Evolutionary conservation across 2,797 vertebrate species (phyloP).

Genomic region (Catamblyrhynchus diadema): DNA sequence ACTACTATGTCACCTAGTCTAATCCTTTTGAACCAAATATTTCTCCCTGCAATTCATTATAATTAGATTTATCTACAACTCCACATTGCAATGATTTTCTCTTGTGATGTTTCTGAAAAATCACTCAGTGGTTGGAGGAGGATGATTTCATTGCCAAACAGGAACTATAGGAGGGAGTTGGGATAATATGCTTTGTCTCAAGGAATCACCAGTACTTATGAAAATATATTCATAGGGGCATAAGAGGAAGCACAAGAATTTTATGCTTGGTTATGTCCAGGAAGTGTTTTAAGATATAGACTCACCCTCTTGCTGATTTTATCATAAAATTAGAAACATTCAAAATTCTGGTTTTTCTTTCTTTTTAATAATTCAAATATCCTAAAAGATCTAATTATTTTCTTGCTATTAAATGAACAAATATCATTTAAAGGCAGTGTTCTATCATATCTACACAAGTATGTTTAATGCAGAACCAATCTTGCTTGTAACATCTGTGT

Average conservation of each 20-base stretch:
- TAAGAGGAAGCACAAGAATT: background rate
- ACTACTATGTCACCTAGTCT: background rate
- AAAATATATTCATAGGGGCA: background rate
- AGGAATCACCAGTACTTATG: background rate
- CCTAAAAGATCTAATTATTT: background rate
- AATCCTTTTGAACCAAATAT: background rate
- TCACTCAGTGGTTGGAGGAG: background rate
- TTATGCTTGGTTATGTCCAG: background rate
- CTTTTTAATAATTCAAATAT: background rate
- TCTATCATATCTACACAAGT: background rate
- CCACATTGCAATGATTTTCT: background rate
- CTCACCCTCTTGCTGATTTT: background rate
- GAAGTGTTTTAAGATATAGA: background rate
- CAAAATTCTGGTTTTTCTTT: background rate
- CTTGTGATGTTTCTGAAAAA: background rate
- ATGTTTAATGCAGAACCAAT: background rate
- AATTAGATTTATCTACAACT: background rate
- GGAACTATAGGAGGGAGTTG: background rate
- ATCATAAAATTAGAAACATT: background rate
- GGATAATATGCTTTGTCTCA: background rate
- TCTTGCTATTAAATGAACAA: background rate
- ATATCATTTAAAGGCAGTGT: background rate
- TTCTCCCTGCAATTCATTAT: background rate
- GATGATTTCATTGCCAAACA: background rate
- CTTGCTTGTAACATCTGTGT: background rate